These are phyloP conservation scores for Salmo trutta DNA, from an alignment of 2,797 vertebrate species.

Conservation along the genomic window DNA sequence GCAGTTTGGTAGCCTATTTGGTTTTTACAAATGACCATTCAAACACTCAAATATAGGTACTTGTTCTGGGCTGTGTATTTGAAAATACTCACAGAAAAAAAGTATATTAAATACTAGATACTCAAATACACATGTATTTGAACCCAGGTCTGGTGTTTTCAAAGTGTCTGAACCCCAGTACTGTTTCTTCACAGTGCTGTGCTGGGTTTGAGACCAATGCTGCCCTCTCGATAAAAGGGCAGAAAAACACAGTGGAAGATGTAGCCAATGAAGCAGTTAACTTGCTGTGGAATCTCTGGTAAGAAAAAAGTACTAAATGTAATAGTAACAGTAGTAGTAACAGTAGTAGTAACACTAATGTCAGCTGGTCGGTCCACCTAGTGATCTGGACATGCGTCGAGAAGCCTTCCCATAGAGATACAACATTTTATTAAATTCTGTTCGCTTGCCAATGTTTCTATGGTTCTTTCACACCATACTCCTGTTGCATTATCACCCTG, in stretches of 20 bases:
- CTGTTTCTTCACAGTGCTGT: slow-evolving; percentile 80
- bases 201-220: slow-evolving; percentile 75
- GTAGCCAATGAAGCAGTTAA: slow-evolving; percentile 92
- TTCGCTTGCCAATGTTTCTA: neutral
- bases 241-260: slow-evolving; percentile 80
- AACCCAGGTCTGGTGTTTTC: neutral
- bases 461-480: neutral
- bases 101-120: too few species aligned
- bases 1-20: too few species aligned
- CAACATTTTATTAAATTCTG: neutral
- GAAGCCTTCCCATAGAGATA: neutral
- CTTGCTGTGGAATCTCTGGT: slow-evolving; percentile 97
- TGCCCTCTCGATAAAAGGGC: slow-evolving; percentile 61
- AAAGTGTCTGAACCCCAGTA: neutral
- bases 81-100: too few species aligned
- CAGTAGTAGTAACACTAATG: neutral
- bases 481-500: slow-evolving; percentile 5
- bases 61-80: too few species aligned
- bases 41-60: too few species aligned
- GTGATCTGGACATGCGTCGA: neutral
- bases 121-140: too few species aligned
- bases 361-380: neutral
- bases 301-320: slow-evolving; percentile 43
- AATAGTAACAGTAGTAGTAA: neutral
- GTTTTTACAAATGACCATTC: too few species aligned